Conservation (phyloP, 92 coral and sea anemone species). For the Montipora capitata region DNA sequence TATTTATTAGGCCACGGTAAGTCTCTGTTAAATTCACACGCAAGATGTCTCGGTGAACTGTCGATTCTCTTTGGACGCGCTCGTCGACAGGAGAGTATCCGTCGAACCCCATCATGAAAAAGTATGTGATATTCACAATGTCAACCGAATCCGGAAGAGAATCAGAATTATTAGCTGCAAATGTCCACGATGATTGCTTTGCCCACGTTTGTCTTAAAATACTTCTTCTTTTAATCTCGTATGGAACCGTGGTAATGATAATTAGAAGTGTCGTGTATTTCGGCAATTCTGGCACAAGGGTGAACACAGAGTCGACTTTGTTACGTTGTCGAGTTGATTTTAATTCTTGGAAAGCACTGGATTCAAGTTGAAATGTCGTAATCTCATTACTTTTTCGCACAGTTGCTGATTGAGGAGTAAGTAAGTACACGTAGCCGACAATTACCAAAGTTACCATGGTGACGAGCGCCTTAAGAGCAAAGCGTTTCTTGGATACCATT, state of each 20-base stretch:
- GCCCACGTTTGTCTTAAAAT: slow-evolving; percentile 14
- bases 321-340: no score
- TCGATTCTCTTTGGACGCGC: not conserved
- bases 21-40: not conserved
- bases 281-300: not conserved
- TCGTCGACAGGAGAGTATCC: not conserved
- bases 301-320: no score
- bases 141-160: not conserved
- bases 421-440: no score
- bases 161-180: not conserved
- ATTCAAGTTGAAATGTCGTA: no score
- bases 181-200: not conserved
- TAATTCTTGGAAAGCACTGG: no score
- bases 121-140: not conserved
- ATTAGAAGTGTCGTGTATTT: not conserved
- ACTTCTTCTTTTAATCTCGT: not conserved
- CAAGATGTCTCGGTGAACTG: not conserved
- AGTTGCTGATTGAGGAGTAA: no score
- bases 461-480: no score
- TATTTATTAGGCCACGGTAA: not conserved
- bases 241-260: slow-evolving; percentile 6
- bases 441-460: no score
- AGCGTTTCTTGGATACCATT: no score
- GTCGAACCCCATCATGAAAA: not conserved
- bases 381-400: no score